Base-by-base conservation (phyloP, 1,140 invertebrate species). In the Campoletis sonorensis region DNA sequence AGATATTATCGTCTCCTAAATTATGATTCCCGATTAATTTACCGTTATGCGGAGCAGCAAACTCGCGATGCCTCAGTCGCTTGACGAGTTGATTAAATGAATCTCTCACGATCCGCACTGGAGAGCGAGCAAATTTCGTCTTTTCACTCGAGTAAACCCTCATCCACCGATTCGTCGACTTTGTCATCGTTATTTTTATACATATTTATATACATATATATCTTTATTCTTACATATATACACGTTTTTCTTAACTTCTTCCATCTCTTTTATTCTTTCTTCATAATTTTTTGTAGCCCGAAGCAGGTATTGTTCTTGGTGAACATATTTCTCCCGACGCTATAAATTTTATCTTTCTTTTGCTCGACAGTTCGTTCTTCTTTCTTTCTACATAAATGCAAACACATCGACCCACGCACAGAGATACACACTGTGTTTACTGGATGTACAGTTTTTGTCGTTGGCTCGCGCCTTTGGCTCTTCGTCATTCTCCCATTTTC, bases 311-410 rank as follows among this genome's bases (percentile, higher is more conserved):
- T 82, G 81, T 80, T 82, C 76, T 75, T 75, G 10, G 26, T 37
- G 78, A 45, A 82, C 71, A 82, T 67, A 70, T 76, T 77, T 80
- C 72, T 80, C 72, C 33, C 51, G 40, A 80, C 79, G 71, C 81
- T 80, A 82, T 80, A 82, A 82, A 82, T 77, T 82, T 54, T 71
- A 21, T 79, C 37, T 79, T 49, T 16, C 58, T 82, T 64, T 68
- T 61, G 58, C 72, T 21, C 58, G 16, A 40, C 51, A 37, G 45
- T 79, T 79, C 67, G 58, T 79, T 72, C 67, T 78, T 68, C 75
- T 78, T 78, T 68, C 75, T 78, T 78, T 78, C 75, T 23, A 58
- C 54, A 23, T 21, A 58, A 58, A 58, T 58, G 21, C 54, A 58
- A n/a, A 58, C 54, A 23, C 54, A 58, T 4, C 54, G 5, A 13